Base-by-base conservation (phyloP, 2,888 invertebrate species). In the Melinopterus prodromus region DNA sequence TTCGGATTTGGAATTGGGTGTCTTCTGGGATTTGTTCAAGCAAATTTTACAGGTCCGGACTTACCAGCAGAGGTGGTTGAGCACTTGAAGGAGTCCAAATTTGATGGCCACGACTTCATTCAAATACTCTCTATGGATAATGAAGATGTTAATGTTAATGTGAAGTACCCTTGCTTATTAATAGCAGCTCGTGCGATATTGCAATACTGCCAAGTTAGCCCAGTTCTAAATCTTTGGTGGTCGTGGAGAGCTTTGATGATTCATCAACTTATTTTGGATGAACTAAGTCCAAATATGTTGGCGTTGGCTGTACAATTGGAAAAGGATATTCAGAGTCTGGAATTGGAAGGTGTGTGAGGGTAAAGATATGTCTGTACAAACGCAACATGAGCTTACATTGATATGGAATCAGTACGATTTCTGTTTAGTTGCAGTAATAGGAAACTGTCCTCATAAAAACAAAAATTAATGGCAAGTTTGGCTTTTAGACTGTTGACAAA, bases 41-140 rank as follows among this genome's bases (percentile, higher is more conserved):
- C 91, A 78, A 98, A 98, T 89, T 97, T 96, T 92, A 94, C 94
- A 77, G 95, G 97, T 0, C 95, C 96, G 4, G 89, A 91, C 71
- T 86, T 91, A 37, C 87, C 90, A 69, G 86, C 90, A 0, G 86
- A 88, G 72, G 85, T 91, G 75, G 86, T 88, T 14, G 86, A 90
- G 69, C 91, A 90, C 84, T 86, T 92, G 16, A 88, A 89, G 9
- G 82, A 83, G 0, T 87, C 89, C 70, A 90, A 90, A 88, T 91
- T 92, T 5, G 88, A 90, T 81, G 84, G 87, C 71, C 82, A 91
- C 69, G 90, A 92, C 84, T 90, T 90, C 71, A 82, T 84, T 70
- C 84, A 87, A 16, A 86, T 89, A 82, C 87, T 94, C 16, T 90
- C 91, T 37, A 86, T 91, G 9, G 93, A 93, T 86, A 93, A 94